Conservation (phyloP, 2,797 vertebrate genomes). For the Serranus cabrilla region DNA sequence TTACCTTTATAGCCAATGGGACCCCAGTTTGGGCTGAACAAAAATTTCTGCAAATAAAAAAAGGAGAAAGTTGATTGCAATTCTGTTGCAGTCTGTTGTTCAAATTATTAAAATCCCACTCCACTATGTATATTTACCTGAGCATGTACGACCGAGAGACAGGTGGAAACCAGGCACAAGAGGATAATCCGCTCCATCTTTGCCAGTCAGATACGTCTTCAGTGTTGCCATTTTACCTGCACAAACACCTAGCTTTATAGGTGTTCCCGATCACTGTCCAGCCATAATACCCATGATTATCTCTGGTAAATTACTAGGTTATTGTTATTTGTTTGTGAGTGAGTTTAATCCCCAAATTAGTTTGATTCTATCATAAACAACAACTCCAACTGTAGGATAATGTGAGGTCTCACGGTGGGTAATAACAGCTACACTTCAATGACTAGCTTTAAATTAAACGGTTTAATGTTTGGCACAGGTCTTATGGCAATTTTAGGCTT, state of each 20-base stretch:
- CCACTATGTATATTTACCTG: conserved; percentile 72
- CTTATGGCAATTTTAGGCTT: conserved; percentile 68
- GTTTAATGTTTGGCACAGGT: conserved; percentile 72
- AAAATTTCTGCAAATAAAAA: conserved; percentile 67
- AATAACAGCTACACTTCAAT: conserved; percentile 77
- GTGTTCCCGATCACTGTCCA: conserved; percentile 62
- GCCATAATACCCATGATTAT: conserved; percentile 77
- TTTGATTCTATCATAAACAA: conserved; percentile 76
- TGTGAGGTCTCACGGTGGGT: conserved; percentile 70
- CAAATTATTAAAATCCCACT: conserved; percentile 1
- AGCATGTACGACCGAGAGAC: conserved; percentile 63
- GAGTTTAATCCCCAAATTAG: conserved; percentile 78
- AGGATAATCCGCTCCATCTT: conserved; percentile 78
- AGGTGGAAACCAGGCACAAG: conserved; percentile 68
- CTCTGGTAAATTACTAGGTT: conserved; percentile 69
- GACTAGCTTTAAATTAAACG: conserved; percentile 71
- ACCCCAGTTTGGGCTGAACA: conserved; percentile 69
- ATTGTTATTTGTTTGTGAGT: conserved; percentile 72
- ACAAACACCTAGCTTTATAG: conserved; percentile 80
- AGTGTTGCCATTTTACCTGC: conserved; percentile 69
- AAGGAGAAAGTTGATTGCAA: conserved; percentile 14
- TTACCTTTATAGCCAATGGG: conserved; percentile 75
- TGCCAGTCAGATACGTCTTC: conserved; percentile 61
- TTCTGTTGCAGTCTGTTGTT: neutral
- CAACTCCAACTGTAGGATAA: conserved; percentile 71